These are phyloP conservation scores for Acleris sparsana DNA, from an alignment of 2,888 invertebrate species.

Conservation along the genomic window DNA sequence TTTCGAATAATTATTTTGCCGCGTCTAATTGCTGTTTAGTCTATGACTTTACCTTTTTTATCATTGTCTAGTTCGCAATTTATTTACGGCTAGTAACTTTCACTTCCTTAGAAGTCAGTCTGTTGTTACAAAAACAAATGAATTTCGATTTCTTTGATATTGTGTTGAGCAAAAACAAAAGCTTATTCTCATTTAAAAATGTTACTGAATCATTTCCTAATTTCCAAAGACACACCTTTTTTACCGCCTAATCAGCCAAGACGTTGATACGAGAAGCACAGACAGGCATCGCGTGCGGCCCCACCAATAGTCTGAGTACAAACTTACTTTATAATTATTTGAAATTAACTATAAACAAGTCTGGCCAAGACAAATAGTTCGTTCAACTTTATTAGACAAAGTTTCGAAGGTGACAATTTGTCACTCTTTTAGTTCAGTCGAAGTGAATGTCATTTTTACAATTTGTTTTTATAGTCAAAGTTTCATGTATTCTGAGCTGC, in stretches of 20 bases:
- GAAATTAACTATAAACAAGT: conserved; percentile 45
- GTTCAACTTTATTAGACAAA: conserved; percentile 41
- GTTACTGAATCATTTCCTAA: not conserved
- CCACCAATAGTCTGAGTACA: conserved; percentile 59
- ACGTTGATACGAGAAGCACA: conserved; percentile 48
- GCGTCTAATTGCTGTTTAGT: conserved; percentile 64
- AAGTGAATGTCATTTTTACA: conserved; percentile 11
- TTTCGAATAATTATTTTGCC: conserved; percentile 76
- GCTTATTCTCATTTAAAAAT: not conserved
- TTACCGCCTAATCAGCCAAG: conserved; percentile 42
- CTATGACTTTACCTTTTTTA: conserved; percentile 39
- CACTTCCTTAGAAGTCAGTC: not conserved
- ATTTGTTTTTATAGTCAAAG: conserved; percentile 4
- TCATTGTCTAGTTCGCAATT: conserved; percentile 18
- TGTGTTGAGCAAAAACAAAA: not conserved
- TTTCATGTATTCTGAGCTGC: not conserved
- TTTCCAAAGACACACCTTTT: conserved; percentile 20
- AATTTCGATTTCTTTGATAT: not conserved
- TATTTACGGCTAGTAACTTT: conserved; percentile 22
- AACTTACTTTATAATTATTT: conserved; percentile 58
- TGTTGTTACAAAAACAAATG: not conserved
- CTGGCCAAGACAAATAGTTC: conserved; percentile 42
- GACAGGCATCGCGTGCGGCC: conserved; percentile 61
- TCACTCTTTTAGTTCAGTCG: conserved; percentile 11
- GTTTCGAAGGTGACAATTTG: conserved; percentile 40